Evolutionary conservation across 1,140 invertebrate genomes (phyloP), one percentile per base, ranked within the genome.

Genomic region (Bombyx mandarina): DNA sequence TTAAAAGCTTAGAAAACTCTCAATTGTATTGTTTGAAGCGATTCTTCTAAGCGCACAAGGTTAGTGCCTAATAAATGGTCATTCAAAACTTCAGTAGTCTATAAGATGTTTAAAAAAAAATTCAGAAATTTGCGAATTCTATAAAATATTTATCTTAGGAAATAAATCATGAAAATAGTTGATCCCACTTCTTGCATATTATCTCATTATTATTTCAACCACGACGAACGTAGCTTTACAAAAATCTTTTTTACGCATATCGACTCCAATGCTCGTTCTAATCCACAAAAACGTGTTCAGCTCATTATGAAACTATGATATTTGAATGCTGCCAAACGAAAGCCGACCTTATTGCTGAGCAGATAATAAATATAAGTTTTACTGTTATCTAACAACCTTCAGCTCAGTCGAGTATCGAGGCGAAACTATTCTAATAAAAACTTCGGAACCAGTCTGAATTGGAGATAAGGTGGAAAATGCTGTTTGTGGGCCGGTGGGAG

Each of bases 351-450:
- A 76, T 64, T 49, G 74, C 81, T 77, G 77, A 75, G 78, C 74
- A 78, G 74, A 64, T 70, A 76, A 84, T 86, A 84, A 86, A 86
- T 84, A 83, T 80, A 81, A 71, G 62, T 72, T 75, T 84, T 84
- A 86, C 83, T 86, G 83, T 86, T 86, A 84, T 86, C 81, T 83
- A 71, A 81, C 77, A 84, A 77, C 79, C 79, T 82, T 83, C 80
- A 77, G 73, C 73, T 77, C 69, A 73, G 69, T 67, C 71, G 71
- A 81, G 82, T 86, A 79, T 81, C 76, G 76, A 78, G 66, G 83
- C 81, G 76, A 86, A 84, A 83, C 79, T 83, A 80, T 84, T 76
- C 79, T 79, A 81, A 81, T 82, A 86, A 82, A 85, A 65, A 64
- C 10, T 22, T 12, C 8, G 72, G 75, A 86, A 86, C 83, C 81